Base-by-base conservation (phyloP, 2,797 vertebrate genomes). In the Parotocinclus haroldoi region DNA sequence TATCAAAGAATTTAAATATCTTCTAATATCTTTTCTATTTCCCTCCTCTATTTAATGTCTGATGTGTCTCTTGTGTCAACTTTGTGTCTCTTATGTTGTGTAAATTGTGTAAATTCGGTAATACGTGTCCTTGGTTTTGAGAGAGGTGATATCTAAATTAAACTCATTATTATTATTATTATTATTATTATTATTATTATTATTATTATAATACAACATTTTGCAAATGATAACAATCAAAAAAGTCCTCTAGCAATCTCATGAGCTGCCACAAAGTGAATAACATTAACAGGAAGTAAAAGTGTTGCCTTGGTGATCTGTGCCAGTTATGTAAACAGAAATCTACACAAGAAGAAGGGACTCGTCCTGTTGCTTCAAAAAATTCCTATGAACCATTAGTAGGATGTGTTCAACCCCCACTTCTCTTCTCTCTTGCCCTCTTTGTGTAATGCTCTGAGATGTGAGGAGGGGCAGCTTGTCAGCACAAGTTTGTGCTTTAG, bases 401-500 rank as follows among this genome's bases (percentile, higher is more conserved):
- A 13, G 49, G 49, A 54, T 40, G 27, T 39, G 14, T 53, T 52
- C 9, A 12, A 13, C 14, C 52, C 54, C 53, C 1, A 45, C 13
- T 56, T 51, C 69, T 18, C 36, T 56, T 39, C 16, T 44, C 11
- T 63, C 50, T 48, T 9, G 18, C 27, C 14, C 51, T 51, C 59
- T 46, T 12, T 38, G 45, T 36, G 16, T 58, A 16, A 53, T 40
- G 49, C 50, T 69, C 48, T 58, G 55, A 64, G 19, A 44, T 70
- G 61, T 65, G 67, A 58, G 55, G 63, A 40, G 59, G 53, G 37
- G 62, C 64, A 71, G 85, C 85, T 11, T 86, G 86, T 84, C 82
- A 85, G 75, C 78, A 83, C 88, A 89, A 77, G 86, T 87, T 81
- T 82, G 80, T 77, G 70, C 77, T 73, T 82, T 82, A 82, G 75